phyloP scores from a whole-genome alignment of 2,797 vertebrate species.

The Stomatorhinus walkeri region DNA sequence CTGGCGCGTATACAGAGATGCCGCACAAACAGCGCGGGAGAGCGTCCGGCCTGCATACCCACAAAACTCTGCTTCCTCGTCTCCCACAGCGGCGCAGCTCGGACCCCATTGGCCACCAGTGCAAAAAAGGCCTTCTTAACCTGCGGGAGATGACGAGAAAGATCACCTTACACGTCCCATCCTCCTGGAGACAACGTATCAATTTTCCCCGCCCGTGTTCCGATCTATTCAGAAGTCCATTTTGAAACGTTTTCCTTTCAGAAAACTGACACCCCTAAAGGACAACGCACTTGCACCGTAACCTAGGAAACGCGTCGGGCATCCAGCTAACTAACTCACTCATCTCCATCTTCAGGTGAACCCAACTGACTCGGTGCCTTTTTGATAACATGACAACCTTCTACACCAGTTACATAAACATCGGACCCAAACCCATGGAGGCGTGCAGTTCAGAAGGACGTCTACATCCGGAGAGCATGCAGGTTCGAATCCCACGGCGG shows the following conservation, averaged over 20 bases:
- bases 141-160: not conserved
- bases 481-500: not conserved
- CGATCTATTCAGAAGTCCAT: not conserved
- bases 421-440: not conserved
- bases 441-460: not conserved
- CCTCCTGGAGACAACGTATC: not conserved
- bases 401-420: not conserved
- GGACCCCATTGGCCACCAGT: slow-evolving; percentile 86
- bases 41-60: slow-evolving; percentile 58
- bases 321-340: not conserved
- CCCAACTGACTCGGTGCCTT: not conserved
- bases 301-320: not conserved
- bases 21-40: slow-evolving; percentile 33
- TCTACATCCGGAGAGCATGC: not conserved
- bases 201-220: not conserved
- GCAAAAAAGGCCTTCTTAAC: slow-evolving; percentile 84
- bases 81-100: slow-evolving; percentile 93
- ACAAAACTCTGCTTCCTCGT: slow-evolving; percentile 64
- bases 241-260: not conserved
- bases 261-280: not conserved
- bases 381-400: not conserved
- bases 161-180: not conserved
- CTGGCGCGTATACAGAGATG: not conserved
- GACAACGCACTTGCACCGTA: not conserved
- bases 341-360: not conserved